Evolutionary conservation across 1,140 invertebrate genomes (phyloP).

Genomic region (Thereuonema tuberculata): DNA sequence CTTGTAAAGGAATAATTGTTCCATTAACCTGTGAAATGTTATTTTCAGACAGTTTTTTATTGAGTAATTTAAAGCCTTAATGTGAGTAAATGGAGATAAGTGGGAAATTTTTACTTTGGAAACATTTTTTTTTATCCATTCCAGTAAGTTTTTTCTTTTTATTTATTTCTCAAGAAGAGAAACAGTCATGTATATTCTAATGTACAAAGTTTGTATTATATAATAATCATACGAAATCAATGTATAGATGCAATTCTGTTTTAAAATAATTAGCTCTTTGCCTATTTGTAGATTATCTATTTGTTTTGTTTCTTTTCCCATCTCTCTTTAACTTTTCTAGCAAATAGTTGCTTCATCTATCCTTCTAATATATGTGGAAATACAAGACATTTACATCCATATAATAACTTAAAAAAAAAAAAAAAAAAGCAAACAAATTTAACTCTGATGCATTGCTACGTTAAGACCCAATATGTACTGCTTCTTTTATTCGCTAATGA

Average conservation of each 20-base stretch:
- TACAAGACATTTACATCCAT: too few relatives aligned
- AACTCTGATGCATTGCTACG: too few relatives aligned
- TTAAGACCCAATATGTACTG: too few relatives aligned
- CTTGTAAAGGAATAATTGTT: not conserved
- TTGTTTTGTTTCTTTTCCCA: not conserved
- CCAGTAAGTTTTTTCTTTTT: not conserved
- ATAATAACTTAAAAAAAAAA: too few relatives aligned
- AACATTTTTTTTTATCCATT: not conserved
- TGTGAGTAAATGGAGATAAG: not conserved
- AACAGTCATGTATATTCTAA: not conserved
- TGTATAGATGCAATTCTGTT: too few relatives aligned
- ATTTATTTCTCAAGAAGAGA: not conserved
- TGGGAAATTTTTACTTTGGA: not conserved
- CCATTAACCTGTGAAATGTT: not conserved
- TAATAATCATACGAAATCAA: too few relatives aligned
- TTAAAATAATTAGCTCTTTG: not conserved
- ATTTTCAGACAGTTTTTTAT: not conserved
- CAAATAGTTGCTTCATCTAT: not conserved
- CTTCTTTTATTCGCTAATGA: too few relatives aligned
- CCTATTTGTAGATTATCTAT: not conserved
- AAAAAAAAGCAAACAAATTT: too few relatives aligned
- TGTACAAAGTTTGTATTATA: slow-evolving; percentile 6
- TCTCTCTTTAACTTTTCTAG: not conserved
- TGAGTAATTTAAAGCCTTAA: not conserved
- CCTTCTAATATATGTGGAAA: not conserved